phyloP scores from a whole-genome alignment of 2,113 vertebrate genomes.

The Cyprinodon variegatus region DNA sequence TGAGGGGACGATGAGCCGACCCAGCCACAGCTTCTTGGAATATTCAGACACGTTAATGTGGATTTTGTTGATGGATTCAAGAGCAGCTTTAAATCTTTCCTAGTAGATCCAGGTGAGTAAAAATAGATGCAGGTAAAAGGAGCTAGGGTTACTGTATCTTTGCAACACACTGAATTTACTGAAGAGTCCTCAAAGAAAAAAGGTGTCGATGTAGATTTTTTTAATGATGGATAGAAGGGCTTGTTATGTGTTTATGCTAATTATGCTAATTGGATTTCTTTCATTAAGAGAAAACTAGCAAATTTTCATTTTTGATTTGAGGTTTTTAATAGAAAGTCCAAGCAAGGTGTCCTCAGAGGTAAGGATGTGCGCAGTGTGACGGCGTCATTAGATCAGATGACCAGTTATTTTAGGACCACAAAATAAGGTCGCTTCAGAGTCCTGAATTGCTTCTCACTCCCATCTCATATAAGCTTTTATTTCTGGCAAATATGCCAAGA shows the following conservation, averaged over 20 bases:
- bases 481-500: not conserved
- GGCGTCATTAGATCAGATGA: constrained; percentile 65
- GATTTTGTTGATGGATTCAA: constrained; percentile 49
- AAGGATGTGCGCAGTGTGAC: constrained; percentile 48
- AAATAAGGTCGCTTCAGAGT: constrained; percentile 69
- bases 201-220: not conserved
- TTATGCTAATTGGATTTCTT: not conserved
- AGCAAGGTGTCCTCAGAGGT: constrained; percentile 36
- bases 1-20: constrained; percentile 10
- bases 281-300: not conserved
- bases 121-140: not conserved
- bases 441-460: not conserved
- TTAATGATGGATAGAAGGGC: not conserved
- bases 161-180: constrained; percentile 1
- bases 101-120: constrained; percentile 60
- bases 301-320: not conserved
- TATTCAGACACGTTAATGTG: constrained; percentile 26
- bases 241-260: not conserved
- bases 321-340: constrained; percentile 18
- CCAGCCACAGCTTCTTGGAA: constrained; percentile 11
- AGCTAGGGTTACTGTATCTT: not conserved
- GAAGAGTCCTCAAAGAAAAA: not conserved
- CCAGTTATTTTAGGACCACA: constrained; percentile 71
- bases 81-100: constrained; percentile 9
- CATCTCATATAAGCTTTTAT: not conserved